Evolutionary conservation across 1,140 invertebrate species (phyloP), one percentile per base, ranked within the genome.

Genomic region (Lycorma delicatula): DNA sequence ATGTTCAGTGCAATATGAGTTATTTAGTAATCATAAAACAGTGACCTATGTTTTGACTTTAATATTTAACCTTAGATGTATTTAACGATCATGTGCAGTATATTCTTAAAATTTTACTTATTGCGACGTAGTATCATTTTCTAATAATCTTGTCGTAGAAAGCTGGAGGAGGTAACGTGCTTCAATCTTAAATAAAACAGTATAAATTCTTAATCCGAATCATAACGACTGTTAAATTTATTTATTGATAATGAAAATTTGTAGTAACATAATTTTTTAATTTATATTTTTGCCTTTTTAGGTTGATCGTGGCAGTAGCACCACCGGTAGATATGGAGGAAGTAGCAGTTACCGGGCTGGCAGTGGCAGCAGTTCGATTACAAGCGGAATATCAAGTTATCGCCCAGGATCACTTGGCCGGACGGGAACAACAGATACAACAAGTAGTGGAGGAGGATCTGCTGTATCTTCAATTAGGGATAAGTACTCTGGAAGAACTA

Each of bases 381-480:
- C 41, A 5, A n/a, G n/a, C n/a, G n/a, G n/a, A n/a, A n/a, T n/a
- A n/a, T 20, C 46, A n/a, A 57, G 56, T 49, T 57, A 57, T 29
- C 47, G 56, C 2, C 13, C 48, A 7, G 7, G 27, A n/a, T 20
- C 47, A 3, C 27, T 47, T 2, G 34, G 38, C n/a, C 29, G 56
- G 18, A 38, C 41, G 1, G 11, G 52, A 44, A 47, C 56, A 11
- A 47, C 47, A n/a, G 20, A 29, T 20, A n/a, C 48, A 16, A 29
- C 47, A 6, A 50, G 31, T 22, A 22, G 29, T 23, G 16, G 28
- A 1, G 18, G 47, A 16, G 16, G 9, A 16, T 5, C 18, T 18
- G 52, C 41, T 2, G 44, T 44, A 25, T 34, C 56, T 23, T 57
- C 56, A 1, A 50, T 57, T 31, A n/a, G 56, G 23, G 56, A 57